phyloP scores from a whole-genome alignment of 2,113 vertebrate species.

The Trochalopteron elliotii region DNA sequence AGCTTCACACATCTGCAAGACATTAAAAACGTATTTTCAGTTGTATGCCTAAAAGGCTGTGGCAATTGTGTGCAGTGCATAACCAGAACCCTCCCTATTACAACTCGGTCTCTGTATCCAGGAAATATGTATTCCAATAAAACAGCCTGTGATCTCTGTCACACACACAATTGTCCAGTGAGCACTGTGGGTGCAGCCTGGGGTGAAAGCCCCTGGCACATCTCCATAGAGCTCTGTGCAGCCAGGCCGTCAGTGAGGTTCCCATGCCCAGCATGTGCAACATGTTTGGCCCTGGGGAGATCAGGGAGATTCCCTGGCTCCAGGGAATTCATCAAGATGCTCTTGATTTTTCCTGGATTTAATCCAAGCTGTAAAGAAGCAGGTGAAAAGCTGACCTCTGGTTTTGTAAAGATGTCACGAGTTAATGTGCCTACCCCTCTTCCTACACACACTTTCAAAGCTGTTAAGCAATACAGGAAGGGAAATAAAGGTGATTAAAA shows the following conservation, averaged over 20 bases:
- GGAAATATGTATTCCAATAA: neutral
- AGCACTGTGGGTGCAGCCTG: neutral
- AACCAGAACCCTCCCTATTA: neutral
- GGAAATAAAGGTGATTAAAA: neutral
- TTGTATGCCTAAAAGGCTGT: neutral
- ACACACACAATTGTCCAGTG: neutral
- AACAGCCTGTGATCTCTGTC: neutral
- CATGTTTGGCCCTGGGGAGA: neutral
- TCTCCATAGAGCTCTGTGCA: fast-evolving
- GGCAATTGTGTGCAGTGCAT: neutral
- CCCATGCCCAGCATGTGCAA: fast-evolving
- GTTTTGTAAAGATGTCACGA: neutral
- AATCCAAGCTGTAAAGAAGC: neutral
- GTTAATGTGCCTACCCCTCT: no score
- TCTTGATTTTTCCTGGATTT: neutral
- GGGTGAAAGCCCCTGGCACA: neutral
- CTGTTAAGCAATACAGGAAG: neutral
- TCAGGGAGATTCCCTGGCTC: neutral
- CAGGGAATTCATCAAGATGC: neutral
- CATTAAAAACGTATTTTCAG: constrained; percentile 26
- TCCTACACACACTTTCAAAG: neutral
- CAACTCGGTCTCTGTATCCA: neutral
- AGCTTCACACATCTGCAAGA: constrained; percentile 81
- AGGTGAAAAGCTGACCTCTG: neutral
- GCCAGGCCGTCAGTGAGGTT: neutral